phyloP scores from a whole-genome alignment of 2,113 vertebrate species.

The Neofelis nebulosa region DNA sequence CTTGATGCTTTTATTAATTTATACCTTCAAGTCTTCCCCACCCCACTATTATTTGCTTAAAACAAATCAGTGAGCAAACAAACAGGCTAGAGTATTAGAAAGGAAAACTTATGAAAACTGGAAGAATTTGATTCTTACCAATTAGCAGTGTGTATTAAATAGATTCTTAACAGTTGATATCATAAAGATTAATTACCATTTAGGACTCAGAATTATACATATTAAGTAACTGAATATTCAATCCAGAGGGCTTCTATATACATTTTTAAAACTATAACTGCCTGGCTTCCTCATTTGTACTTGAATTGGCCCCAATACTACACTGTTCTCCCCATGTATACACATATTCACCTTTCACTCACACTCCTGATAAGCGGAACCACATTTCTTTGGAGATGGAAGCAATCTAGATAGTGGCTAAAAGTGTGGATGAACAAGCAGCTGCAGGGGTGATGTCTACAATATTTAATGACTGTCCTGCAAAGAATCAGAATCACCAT shows the following conservation, averaged over 20 bases:
- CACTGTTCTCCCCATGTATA: not conserved
- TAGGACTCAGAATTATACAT: not conserved
- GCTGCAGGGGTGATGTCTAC: not conserved
- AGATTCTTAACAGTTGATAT: not conserved
- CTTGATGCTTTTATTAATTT: not conserved
- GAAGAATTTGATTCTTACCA: not conserved
- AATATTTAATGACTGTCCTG: slow-evolving; percentile 36
- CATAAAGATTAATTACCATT: not conserved
- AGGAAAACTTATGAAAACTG: not conserved
- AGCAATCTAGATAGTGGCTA: not conserved
- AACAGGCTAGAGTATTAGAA: not conserved
- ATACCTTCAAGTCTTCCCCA: not conserved
- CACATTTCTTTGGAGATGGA: slow-evolving; percentile 29
- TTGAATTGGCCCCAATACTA: not conserved
- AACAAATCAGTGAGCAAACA: not conserved
- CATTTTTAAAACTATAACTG: not conserved
- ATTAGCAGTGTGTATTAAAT: not conserved
- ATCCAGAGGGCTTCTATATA: not conserved
- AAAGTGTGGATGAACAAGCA: not conserved
- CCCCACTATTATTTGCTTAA: not conserved
- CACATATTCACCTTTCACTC: slow-evolving; percentile 45
- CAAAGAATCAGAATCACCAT: slow-evolving; percentile 9
- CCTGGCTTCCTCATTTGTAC: not conserved
- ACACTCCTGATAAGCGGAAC: slow-evolving; percentile 21
- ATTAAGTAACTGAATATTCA: not conserved